phyloP scores from a whole-genome alignment of 2,888 invertebrate species.

The Autographa pulchrina region DNA sequence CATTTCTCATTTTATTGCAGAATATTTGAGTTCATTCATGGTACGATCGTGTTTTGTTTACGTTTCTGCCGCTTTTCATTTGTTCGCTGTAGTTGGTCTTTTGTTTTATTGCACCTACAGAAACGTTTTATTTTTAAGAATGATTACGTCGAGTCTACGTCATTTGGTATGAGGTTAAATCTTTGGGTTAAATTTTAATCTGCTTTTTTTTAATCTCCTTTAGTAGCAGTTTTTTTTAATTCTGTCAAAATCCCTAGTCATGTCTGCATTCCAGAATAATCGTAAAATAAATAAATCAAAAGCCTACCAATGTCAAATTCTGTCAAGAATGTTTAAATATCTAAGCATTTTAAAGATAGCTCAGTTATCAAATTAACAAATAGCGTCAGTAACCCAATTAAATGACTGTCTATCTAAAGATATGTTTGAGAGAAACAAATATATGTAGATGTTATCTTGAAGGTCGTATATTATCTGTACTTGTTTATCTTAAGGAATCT shows the following conservation, averaged over 20 bases:
- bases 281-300: not conserved
- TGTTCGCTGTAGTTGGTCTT: too few relatives aligned
- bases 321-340: not conserved
- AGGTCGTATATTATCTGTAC: constrained; percentile 76
- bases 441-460: constrained; percentile 57
- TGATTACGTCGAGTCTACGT: too few relatives aligned
- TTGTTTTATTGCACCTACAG: too few relatives aligned
- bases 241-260: too few relatives aligned
- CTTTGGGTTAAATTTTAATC: too few relatives aligned
- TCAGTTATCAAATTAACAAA: not conserved
- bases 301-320: not conserved
- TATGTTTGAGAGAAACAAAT: constrained; percentile 27
- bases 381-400: constrained; percentile 13
- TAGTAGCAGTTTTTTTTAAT: too few relatives aligned
- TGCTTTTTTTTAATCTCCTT: too few relatives aligned
- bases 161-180: too few relatives aligned
- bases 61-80: not conserved
- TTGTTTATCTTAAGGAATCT: constrained; percentile 65
- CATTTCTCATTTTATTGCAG: constrained; percentile 39
- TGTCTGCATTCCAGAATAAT: not conserved
- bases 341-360: not conserved
- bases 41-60: constrained; percentile 1
- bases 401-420: constrained; percentile 1
- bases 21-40: constrained; percentile 41
- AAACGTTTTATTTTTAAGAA: too few relatives aligned